A percentile compares a stretch with the other conserved stretches of the same genome.
Conservation (phyloP, 1,140 invertebrate species). For the Hylyphantes graminicola region DNA sequence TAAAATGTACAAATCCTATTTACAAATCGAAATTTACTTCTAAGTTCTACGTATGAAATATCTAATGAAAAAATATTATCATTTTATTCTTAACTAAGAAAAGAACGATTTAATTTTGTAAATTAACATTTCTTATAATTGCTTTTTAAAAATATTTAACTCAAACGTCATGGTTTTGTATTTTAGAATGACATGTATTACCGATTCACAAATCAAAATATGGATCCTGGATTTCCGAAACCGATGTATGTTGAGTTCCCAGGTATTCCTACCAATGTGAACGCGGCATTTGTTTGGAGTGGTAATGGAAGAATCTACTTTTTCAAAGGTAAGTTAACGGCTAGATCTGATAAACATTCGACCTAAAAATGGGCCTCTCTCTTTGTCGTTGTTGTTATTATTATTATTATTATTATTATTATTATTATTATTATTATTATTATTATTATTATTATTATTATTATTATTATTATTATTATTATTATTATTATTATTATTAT, state of each 20-base stretch:
- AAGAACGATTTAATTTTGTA: background rate
- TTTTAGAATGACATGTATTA: constrained; percentile 86
- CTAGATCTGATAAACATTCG: background rate
- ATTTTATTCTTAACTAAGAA: background rate
- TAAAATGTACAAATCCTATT: too few species aligned
- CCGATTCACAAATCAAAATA: constrained; percentile 85
- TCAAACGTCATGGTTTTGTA: too few species aligned
- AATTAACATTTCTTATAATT: too few species aligned
- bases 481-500: too few species aligned
- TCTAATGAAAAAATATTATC: too few species aligned
- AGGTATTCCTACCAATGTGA: constrained; percentile 90
- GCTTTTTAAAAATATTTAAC: too few species aligned
- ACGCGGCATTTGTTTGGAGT: constrained; percentile 93
- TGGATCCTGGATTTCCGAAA: constrained; percentile 91
- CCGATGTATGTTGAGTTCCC: constrained; percentile 84
- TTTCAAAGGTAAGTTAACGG: constrained; percentile 62
- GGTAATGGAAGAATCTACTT: constrained; percentile 92
- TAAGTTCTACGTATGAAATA: too few species aligned
- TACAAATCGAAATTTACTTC: too few species aligned
- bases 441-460: too few species aligned
- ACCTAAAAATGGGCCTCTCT: background rate
- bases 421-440: too few species aligned
- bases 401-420: background rate
- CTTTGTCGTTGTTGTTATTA: background rate
- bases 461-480: too few species aligned